A percentile compares a stretch with the other conserved stretches of the same genome.
Evolutionary conservation across 2,113 vertebrate genomes (phyloP).

Genomic region (Calyptommatus sinebrachiatus): DNA sequence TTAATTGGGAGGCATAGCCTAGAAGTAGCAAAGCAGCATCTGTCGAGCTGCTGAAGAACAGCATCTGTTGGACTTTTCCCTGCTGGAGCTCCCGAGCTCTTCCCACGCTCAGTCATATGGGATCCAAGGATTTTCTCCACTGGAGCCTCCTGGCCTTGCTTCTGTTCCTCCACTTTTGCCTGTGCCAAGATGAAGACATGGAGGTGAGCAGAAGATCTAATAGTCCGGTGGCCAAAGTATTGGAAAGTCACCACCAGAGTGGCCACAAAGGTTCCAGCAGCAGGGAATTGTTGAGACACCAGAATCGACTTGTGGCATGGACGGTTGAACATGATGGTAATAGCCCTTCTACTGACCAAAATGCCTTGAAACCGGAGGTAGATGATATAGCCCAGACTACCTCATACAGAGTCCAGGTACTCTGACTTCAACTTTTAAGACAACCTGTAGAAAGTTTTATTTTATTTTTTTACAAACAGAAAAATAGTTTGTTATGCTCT

Average conservation of each 20-base stretch:
- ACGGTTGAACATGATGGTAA: slow-evolving; percentile 69
- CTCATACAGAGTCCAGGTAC: slow-evolving; percentile 83
- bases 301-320: slow-evolving; percentile 74
- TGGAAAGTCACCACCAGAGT: slow-evolving; percentile 81
- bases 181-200: slow-evolving; percentile 82
- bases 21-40: slow-evolving; percentile 48
- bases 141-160: slow-evolving; percentile 76
- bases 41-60: not conserved
- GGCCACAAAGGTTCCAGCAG: slow-evolving; percentile 72
- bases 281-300: slow-evolving; percentile 80
- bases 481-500: slow-evolving; percentile 36
- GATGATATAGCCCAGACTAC: slow-evolving; percentile 81
- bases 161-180: slow-evolving; percentile 77
- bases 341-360: slow-evolving; percentile 77
- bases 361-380: slow-evolving; percentile 78
- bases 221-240: slow-evolving; percentile 78
- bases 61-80: slow-evolving; percentile 50
- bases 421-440: slow-evolving; percentile 77
- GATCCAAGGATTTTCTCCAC: slow-evolving; percentile 63
- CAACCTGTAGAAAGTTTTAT: slow-evolving; percentile 58
- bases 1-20: slow-evolving; percentile 59
- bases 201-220: slow-evolving; percentile 85
- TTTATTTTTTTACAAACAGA: slow-evolving; percentile 33
- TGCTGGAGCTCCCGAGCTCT: slow-evolving; percentile 53
- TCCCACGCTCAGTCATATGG: slow-evolving; percentile 67